A percentile compares a stretch with the other conserved stretches of the same genome.
Evolutionary conservation across 1,140 invertebrate species (phyloP).

Genomic region (Halotydeus destructor): DNA sequence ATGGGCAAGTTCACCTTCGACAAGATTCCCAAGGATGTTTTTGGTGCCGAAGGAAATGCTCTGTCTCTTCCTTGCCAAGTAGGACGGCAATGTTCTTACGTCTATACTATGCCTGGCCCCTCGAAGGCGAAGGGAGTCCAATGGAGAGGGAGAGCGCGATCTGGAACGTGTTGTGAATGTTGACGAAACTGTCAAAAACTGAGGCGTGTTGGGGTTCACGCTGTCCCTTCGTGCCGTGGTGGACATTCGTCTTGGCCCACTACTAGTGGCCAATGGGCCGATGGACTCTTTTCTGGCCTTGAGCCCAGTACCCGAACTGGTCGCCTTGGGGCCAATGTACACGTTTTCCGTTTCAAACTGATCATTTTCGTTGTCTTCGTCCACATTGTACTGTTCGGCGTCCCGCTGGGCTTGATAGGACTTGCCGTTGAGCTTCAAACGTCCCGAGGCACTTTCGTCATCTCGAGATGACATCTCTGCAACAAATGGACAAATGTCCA

Average conservation of each 20-base stretch:
- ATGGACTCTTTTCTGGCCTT: not conserved
- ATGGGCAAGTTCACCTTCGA: slow-evolving; percentile 1
- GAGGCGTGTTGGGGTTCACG: not conserved
- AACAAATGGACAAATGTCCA: no score
- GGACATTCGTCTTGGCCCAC: not conserved
- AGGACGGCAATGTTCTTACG: slow-evolving; percentile 10
- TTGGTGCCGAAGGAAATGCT: slow-evolving; percentile 4
- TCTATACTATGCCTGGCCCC: slow-evolving; percentile 11
- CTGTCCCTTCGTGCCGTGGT: not conserved
- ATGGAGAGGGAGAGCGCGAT: not conserved
- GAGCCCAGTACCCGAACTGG: not conserved
- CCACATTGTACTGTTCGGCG: no score
- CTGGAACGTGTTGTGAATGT: not conserved
- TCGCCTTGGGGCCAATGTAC: not conserved
- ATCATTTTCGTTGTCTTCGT: slow-evolving; percentile 1
- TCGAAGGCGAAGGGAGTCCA: not conserved
- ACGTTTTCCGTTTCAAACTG: not conserved
- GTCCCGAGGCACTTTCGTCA: no score
- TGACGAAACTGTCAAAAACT: slow-evolving; percentile 3
- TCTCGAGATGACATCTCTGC: no score
- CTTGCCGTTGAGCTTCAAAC: no score
- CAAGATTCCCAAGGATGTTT: not conserved
- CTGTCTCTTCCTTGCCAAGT: slow-evolving; percentile 12
- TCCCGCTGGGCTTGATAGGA: no score
- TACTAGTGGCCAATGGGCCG: not conserved